Evolutionary conservation across 53 echinoderm and acorn worm species (phyloP).

Genomic region (Echinarachnius parma): DNA sequence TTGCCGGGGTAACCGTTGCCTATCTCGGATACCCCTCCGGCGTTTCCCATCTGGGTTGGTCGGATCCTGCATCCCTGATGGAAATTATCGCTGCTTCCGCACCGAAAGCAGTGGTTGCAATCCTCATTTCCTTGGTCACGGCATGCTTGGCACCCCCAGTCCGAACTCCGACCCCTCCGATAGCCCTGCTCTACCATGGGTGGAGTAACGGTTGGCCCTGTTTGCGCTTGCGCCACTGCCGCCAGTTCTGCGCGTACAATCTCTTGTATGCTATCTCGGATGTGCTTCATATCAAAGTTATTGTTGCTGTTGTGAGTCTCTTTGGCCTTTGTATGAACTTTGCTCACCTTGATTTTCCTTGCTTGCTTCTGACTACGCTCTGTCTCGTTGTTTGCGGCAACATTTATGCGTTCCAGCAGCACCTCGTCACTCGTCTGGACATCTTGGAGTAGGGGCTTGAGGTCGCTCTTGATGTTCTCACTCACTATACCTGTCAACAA

Average conservation of each 20-base stretch:
- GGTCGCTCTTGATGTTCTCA: conserved; percentile 29
- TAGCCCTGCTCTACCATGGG: background rate
- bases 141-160: background rate
- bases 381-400: background rate
- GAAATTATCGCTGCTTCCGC: conserved; percentile 10
- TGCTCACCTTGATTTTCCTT: background rate
- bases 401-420: conserved; percentile 30
- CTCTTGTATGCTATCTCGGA: too few relatives aligned
- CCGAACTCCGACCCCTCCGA: background rate
- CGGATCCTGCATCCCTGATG: too few relatives aligned
- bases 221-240: background rate
- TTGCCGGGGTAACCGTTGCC: background rate
- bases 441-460: conserved; percentile 12
- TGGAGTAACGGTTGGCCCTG: too few relatives aligned
- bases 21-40: background rate
- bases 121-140: background rate
- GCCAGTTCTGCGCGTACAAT: background rate
- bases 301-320: background rate
- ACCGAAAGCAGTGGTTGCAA: conserved; percentile 21
- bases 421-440: conserved; percentile 10
- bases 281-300: background rate
- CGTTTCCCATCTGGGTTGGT: too few relatives aligned
- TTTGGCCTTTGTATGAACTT: background rate
- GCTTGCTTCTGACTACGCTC: conserved; percentile 11
- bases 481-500: conserved; percentile 39